Conservation (phyloP, 2,113 vertebrate species). For the Pluvianellus socialis region DNA sequence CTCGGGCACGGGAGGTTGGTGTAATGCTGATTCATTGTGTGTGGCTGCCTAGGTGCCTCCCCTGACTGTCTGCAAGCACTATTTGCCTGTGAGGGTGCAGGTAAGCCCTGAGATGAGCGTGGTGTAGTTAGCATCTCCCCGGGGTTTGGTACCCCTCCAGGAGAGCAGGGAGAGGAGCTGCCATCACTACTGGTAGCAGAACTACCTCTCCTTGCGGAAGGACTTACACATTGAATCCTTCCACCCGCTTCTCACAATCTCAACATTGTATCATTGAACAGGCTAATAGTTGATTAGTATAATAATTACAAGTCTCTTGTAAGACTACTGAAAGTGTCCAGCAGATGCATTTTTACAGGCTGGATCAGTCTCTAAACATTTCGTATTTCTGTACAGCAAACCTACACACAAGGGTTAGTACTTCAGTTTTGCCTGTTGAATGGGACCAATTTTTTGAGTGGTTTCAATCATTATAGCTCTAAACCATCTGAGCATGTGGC, state of each 20-base stretch:
- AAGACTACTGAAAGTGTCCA: not conserved
- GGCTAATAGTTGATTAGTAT: not conserved
- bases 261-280: not conserved
- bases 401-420: not conserved
- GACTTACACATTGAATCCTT: not conserved
- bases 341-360: not conserved
- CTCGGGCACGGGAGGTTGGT: no score
- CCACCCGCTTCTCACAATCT: not conserved
- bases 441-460: not conserved
- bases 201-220: not conserved
- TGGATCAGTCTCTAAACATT: not conserved
- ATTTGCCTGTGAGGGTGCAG: not conserved
- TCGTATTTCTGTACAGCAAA: not conserved
- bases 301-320: not conserved
- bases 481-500: not conserved
- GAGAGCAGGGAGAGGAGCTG: not conserved
- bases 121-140: not conserved
- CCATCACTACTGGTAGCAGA: not conserved
- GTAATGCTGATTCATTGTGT: not conserved
- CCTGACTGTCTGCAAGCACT: accelerated
- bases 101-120: not conserved
- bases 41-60: no score
- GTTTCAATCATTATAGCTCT: not conserved
- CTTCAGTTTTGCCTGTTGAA: not conserved
- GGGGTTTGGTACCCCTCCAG: not conserved